Percentiles rank a stretch among this genome's conserved stretches.
Conservation (phyloP, 2,797 vertebrate species). For the Petrocephalus sullivani region DNA sequence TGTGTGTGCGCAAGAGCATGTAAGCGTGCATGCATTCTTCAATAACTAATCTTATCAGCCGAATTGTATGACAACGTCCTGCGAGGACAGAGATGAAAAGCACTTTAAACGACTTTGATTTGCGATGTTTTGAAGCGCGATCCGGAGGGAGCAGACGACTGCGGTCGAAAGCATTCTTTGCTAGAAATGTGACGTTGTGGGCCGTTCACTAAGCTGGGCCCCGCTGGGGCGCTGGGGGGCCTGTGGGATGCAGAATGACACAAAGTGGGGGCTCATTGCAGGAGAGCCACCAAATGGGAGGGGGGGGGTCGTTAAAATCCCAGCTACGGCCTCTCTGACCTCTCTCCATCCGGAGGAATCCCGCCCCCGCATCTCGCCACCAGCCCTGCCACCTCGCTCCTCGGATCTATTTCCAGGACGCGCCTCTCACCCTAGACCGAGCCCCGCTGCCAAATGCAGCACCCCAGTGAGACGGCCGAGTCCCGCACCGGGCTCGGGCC, state of each 20-base stretch:
- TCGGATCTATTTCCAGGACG: neutral
- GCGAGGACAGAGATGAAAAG: neutral
- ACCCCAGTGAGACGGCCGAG: neutral
- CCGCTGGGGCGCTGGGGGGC: too few species aligned
- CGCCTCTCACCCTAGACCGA: neutral
- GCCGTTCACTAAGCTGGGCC: neutral
- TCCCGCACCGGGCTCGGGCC: neutral
- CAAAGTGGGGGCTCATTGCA: neutral
- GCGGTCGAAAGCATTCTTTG: neutral
- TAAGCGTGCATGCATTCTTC: neutral
- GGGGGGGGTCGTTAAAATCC: neutral
- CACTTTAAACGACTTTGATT: conserved; percentile 15
- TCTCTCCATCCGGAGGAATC: neutral
- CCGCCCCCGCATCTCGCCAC: neutral
- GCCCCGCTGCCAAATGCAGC: neutral
- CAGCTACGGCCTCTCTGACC: neutral
- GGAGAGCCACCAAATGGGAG: neutral
- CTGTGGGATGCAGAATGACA: neutral
- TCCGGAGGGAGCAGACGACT: neutral
- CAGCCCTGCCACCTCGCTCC: neutral
- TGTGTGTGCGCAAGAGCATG: conserved; percentile 14
- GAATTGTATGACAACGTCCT: neutral
- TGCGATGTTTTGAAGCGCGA: neutral
- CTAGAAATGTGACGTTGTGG: neutral
- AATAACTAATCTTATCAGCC: conserved; percentile 11